These are phyloP conservation scores for Centropristis striata DNA, from an alignment of 2,113 vertebrate species.

Conservation along the genomic window DNA sequence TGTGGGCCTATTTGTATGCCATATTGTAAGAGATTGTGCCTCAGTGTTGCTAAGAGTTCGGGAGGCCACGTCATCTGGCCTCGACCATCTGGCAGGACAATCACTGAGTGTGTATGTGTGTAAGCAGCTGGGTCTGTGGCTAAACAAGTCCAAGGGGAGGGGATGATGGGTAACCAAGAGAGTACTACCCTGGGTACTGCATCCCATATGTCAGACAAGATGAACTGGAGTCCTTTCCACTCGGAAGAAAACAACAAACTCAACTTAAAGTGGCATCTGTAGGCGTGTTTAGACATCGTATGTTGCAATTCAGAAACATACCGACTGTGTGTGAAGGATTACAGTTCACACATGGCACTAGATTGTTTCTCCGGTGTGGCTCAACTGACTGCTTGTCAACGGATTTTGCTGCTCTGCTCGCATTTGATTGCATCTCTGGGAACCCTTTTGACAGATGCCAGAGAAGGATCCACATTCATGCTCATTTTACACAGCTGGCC, in stretches of 20 bases:
- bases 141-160: slow-evolving; percentile 44
- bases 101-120: slow-evolving; percentile 46
- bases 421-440: neutral
- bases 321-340: neutral
- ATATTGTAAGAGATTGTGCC: slow-evolving; percentile 62
- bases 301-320: slow-evolving; percentile 11
- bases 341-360: neutral
- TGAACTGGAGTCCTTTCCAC: slow-evolving; percentile 37
- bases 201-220: slow-evolving; percentile 62
- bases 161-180: slow-evolving; percentile 46
- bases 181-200: slow-evolving; percentile 30
- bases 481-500: neutral
- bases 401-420: neutral
- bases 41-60: slow-evolving; percentile 68
- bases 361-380: slow-evolving; percentile 7
- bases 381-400: neutral
- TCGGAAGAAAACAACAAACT: slow-evolving; percentile 16
- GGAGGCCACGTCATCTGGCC: slow-evolving; percentile 70
- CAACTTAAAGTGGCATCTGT: slow-evolving; percentile 12
- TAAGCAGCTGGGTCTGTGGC: slow-evolving; percentile 43
- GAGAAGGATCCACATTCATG: neutral
- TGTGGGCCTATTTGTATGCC: slow-evolving; percentile 34
- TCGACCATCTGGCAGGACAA: slow-evolving; percentile 77
- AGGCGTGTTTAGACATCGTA: neutral
- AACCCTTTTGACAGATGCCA: neutral